Evolutionary conservation across 2,888 invertebrate genomes (phyloP).

Genomic region (Bellardia pandia): DNA sequence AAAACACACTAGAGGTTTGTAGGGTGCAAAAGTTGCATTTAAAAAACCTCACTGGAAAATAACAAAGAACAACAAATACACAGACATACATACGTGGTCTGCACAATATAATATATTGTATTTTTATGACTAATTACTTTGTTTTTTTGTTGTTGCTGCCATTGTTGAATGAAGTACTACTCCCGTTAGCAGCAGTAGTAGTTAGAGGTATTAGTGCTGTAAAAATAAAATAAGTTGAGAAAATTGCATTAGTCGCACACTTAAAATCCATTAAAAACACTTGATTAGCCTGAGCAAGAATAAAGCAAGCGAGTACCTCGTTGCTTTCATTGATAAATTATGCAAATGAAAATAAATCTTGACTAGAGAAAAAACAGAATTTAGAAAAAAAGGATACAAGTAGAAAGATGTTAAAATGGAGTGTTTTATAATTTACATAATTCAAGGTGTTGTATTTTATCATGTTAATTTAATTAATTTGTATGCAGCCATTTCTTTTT

Average conservation of each 20-base stretch:
- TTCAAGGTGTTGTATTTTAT: slow-evolving; percentile 50
- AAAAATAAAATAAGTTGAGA: neutral
- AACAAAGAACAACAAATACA: slow-evolving; percentile 11
- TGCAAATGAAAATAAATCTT: slow-evolving; percentile 57
- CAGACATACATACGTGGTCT: slow-evolving; percentile 22
- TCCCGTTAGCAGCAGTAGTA: neutral
- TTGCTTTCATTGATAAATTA: slow-evolving; percentile 67
- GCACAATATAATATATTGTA: slow-evolving; percentile 30
- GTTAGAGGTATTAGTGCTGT: neutral
- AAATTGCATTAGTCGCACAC: slow-evolving; percentile 50
- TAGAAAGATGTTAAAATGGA: slow-evolving; percentile 46
- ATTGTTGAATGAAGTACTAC: slow-evolving; percentile 5
- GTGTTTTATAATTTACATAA: slow-evolving; percentile 60
- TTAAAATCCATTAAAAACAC: slow-evolving; percentile 62
- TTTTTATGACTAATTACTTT: slow-evolving; percentile 64
- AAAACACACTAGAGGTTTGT: neutral
- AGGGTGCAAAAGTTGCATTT: neutral
- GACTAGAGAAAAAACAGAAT: neutral
- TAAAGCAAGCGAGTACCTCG: slow-evolving; percentile 12
- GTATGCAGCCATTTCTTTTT: slow-evolving; percentile 21
- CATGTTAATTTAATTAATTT: slow-evolving; percentile 66
- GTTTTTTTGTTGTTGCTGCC: slow-evolving; percentile 30
- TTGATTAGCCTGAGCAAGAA: slow-evolving; percentile 48
- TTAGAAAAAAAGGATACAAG: slow-evolving; percentile 1
- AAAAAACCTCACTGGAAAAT: neutral